Evolutionary conservation across 2,888 invertebrate species (phyloP), one percentile per base, ranked within the genome.

Genomic region (Ashinkailepas kermadecensis): DNA sequence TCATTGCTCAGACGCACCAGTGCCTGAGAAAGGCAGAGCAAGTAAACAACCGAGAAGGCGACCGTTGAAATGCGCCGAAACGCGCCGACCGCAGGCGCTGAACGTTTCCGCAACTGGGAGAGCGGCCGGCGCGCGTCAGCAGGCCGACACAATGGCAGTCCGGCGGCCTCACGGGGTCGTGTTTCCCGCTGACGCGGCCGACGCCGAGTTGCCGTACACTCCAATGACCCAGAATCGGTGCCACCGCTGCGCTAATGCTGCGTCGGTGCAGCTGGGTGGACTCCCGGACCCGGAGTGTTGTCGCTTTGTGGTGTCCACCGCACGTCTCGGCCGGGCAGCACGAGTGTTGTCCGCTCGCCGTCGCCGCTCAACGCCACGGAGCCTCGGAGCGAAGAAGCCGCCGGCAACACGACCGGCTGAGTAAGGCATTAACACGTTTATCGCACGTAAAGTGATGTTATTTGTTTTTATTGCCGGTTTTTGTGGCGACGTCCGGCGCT

Each of bases 381-480:
- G 12, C 23, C 23, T 23, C 10, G 67, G 23, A 11, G 25, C 67
- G 67, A 67, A 67, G 10, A 0, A 12, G 23, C 9, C 67, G 11
- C 67, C 67, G 23, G 13, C 64, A 25, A 21, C 10, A 25, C 23
- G 70, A 39, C 39, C 39, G 39, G 74, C 74, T 18, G 54, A 74
- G 74, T 56, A 18, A 74, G 56, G 54, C 74, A 74, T 74, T 54
- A 74, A 56, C 54, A 56, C 74, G 74, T 74, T 74, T 74, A 74
- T 74, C 74, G 74, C 56, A 18, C 11, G 74, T 74, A 56, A 74
- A 74, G 74, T 74, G 74, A 74, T 74, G 74, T 74, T 74, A 74
- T 74, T 74, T 74, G 74, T 74, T 74, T 74, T 74, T 74, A 74
- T 74, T 13, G 74, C 74, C 18, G 11, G 74, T 74, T 74, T 74